Evolutionary conservation across 2,113 vertebrate species (phyloP).

Genomic region (Pteropus alecto): DNA sequence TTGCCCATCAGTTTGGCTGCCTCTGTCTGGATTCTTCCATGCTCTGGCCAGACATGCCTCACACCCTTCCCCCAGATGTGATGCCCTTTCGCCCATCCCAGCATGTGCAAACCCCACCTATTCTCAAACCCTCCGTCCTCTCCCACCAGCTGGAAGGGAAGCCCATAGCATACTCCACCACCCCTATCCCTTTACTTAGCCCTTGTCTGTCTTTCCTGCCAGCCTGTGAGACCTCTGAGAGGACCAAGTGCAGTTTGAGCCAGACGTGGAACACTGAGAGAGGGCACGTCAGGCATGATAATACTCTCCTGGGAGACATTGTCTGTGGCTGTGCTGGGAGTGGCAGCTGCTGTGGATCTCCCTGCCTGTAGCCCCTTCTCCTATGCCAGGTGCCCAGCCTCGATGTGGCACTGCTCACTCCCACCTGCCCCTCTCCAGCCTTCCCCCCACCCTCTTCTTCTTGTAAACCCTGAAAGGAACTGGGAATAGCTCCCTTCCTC

Average conservation of each 20-base stretch:
- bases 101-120: not conserved
- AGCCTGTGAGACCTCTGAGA: not conserved
- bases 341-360: not conserved
- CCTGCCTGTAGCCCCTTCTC: not conserved
- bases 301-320: not conserved
- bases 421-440: not conserved
- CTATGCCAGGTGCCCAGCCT: not conserved
- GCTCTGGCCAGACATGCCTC: not conserved
- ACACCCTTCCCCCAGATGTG: not conserved
- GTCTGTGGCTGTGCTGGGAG: not conserved
- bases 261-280: rapidly evolving
- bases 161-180: rapidly evolving
- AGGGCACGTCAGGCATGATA: not conserved
- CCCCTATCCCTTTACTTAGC: not conserved
- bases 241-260: too few relatives aligned
- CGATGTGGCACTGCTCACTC: not conserved
- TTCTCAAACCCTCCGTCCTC: too few relatives aligned
- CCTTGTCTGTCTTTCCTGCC: not conserved
- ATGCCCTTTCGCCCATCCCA: not conserved
- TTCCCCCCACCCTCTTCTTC: not conserved
- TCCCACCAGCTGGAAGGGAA: not conserved
- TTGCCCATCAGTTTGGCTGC: not conserved
- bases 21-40: not conserved
- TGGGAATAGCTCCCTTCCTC: not conserved
- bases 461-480: not conserved